phyloP scores from a whole-genome alignment of 2,888 invertebrate genomes.

The Meteorus cinctellus region DNA sequence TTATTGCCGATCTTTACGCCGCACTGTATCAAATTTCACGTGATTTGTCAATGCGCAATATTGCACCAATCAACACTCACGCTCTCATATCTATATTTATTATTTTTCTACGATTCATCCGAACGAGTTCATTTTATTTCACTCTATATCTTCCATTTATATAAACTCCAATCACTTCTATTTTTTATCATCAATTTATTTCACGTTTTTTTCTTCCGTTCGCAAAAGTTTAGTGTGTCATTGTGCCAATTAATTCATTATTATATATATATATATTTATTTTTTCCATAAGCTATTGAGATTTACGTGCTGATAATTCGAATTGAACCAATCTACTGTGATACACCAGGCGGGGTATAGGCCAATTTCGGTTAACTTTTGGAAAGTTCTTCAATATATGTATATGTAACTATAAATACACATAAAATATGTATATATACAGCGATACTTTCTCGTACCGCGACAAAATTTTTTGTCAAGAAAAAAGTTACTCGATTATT shows the following conservation, averaged over 20 bases:
- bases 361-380: constrained; percentile 55
- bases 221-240: neutral
- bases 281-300: neutral
- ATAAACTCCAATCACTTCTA: neutral
- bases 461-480: constrained; percentile 40
- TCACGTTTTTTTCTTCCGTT: neutral
- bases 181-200: neutral
- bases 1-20: neutral
- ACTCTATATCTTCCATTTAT: neutral
- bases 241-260: neutral
- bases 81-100: neutral
- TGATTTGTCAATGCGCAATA: neutral
- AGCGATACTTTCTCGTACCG: constrained; percentile 56
- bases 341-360: constrained; percentile 1
- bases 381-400: constrained; percentile 52
- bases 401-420: neutral
- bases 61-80: neutral
- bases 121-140: neutral
- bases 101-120: neutral
- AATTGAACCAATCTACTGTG: constrained; percentile 25
- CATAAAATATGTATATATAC: constrained; percentile 5
- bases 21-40: neutral
- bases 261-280: neutral
- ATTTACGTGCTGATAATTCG: neutral
- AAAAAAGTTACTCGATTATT: constrained; percentile 23